phyloP scores from a whole-genome alignment of 2,888 invertebrate genomes.

The Acleris literana region DNA sequence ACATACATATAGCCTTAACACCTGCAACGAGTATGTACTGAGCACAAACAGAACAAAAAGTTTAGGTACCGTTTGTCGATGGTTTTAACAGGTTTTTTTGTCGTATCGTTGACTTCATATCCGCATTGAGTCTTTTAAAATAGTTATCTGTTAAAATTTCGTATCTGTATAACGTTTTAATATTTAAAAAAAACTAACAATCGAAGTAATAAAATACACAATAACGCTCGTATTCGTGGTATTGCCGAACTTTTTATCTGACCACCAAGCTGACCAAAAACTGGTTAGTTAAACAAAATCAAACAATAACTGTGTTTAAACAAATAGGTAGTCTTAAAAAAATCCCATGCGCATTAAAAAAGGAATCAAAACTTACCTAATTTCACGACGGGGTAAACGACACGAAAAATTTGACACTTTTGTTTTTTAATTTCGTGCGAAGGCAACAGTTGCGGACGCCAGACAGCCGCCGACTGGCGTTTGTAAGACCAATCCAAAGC shows the following conservation, averaged over 20 bases:
- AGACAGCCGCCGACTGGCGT: conserved; percentile 28
- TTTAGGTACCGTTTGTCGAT: too few species aligned
- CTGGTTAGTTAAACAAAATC: conserved; percentile 16
- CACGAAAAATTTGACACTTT: conserved; percentile 17
- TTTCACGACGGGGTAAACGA: conserved; percentile 11
- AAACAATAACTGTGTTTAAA: neutral
- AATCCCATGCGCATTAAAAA: neutral
- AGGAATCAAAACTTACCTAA: conserved; percentile 18
- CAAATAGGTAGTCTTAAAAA: neutral
- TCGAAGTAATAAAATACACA: too few species aligned
- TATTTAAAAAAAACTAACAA: too few species aligned
- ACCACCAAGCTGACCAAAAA: conserved; percentile 10
- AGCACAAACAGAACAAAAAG: too few species aligned
- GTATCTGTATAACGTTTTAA: too few species aligned
- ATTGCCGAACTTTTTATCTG: neutral
- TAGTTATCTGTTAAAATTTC: too few species aligned
- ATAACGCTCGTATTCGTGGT: too few species aligned
- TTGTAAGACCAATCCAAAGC: neutral
- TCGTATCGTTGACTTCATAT: too few species aligned
- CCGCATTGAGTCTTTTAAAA: too few species aligned
- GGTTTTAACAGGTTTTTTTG: too few species aligned
- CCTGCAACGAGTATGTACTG: too few species aligned
- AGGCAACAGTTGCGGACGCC: conserved; percentile 17
- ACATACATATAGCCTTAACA: too few species aligned
- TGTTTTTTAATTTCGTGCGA: conserved; percentile 18